Conservation (phyloP, 2,888 invertebrate genomes). For the Ophion costatus region DNA sequence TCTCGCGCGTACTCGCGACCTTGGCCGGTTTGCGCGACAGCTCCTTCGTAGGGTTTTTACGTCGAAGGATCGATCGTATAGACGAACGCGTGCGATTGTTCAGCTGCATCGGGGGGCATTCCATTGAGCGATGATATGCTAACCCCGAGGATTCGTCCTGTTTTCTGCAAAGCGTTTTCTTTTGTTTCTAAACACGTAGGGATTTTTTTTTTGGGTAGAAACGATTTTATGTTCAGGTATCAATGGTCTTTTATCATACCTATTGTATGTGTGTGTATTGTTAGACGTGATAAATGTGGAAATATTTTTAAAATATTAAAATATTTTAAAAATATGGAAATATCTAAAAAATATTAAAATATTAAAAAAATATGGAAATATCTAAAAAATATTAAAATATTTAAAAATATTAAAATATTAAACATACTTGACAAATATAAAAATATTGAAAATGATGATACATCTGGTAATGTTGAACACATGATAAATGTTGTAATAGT, state of each 20-base stretch:
- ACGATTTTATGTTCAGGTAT: background rate
- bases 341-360: background rate
- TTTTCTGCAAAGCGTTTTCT: too few species aligned
- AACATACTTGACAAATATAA: too few species aligned
- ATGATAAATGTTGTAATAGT: background rate
- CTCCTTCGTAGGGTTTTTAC: constrained; percentile 33
- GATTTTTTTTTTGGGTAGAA: too few species aligned
- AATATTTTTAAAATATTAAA: background rate
- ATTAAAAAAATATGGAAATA: background rate
- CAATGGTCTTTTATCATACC: too few species aligned
- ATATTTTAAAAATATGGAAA: background rate
- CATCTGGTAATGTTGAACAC: too few species aligned
- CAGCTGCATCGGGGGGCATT: background rate
- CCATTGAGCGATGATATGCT: too few species aligned
- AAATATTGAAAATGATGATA: too few species aligned
- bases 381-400: too few species aligned
- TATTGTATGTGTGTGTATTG: too few species aligned
- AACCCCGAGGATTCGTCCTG: too few species aligned
- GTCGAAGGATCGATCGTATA: constrained; percentile 44
- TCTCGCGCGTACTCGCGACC: constrained; percentile 25
- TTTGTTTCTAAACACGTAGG: background rate
- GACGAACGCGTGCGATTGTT: constrained; percentile 31
- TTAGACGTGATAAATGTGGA: background rate
- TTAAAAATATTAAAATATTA: too few species aligned
- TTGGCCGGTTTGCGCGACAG: constrained; percentile 38